Evolutionary conservation across 2,888 invertebrate genomes (phyloP).

Genomic region (Sesia bembeciformis): DNA sequence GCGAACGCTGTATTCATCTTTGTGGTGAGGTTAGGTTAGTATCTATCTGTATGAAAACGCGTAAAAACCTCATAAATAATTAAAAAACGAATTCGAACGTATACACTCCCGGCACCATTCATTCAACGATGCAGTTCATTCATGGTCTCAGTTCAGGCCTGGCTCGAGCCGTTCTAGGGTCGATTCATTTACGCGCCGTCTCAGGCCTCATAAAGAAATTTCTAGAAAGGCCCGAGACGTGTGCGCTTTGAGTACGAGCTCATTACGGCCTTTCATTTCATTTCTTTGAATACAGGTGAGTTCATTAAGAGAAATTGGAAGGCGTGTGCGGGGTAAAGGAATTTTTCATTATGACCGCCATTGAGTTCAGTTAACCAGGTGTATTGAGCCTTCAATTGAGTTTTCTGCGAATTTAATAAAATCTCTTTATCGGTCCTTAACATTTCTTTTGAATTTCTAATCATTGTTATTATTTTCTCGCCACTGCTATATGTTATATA

Average conservation of each 20-base stretch:
- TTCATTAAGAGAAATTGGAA: conserved; percentile 34
- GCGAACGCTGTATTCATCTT: too few relatives aligned
- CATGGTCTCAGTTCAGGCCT: neutral
- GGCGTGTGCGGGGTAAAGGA: conserved; percentile 35
- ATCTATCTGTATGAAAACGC: too few relatives aligned
- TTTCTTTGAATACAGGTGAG: conserved; percentile 43
- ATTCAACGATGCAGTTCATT: neutral
- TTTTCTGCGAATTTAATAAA: conserved; percentile 10
- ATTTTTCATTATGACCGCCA: conserved; percentile 60
- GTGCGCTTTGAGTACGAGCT: conserved; percentile 49
- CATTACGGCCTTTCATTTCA: conserved; percentile 42
- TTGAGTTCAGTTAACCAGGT: conserved; percentile 25
- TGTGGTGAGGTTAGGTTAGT: too few relatives aligned
- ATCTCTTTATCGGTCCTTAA: neutral
- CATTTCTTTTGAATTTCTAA: too few relatives aligned
- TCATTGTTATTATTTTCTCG: too few relatives aligned
- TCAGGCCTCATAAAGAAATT: conserved; percentile 32
- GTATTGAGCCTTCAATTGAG: conserved; percentile 24
- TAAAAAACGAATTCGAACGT: neutral
- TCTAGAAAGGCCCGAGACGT: conserved; percentile 39
- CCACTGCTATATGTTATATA: too few relatives aligned
- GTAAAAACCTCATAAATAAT: neutral
- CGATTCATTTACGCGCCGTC: neutral
- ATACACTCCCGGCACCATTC: neutral
- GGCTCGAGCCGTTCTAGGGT: neutral